phyloP scores from a whole-genome alignment of 1,140 invertebrate genomes.

The Plutomurus gul region DNA sequence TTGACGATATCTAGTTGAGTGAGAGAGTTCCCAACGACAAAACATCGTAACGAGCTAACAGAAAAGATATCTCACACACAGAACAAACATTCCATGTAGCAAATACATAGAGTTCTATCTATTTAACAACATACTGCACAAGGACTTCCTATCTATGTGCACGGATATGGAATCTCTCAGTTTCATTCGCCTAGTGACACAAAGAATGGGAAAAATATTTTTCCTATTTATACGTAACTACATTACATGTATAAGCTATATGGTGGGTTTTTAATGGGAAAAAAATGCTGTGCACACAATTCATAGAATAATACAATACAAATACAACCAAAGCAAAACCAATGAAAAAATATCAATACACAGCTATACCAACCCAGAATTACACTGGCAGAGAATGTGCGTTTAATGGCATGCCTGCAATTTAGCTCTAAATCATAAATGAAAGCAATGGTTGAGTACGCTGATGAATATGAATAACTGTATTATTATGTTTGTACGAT shows the following conservation, averaged over 20 bases:
- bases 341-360: too few species aligned
- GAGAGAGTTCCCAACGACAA: conserved; percentile 10
- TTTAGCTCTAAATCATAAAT: neutral
- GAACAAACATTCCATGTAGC: neutral
- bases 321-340: neutral
- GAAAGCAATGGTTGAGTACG: neutral
- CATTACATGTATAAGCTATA: neutral
- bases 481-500: neutral
- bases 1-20: neutral
- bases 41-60: neutral
- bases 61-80: neutral
- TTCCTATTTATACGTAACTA: conserved; percentile 3
- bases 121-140: neutral
- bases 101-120: neutral
- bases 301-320: neutral
- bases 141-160: neutral
- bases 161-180: neutral
- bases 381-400: neutral
- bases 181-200: neutral
- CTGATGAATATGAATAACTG: neutral
- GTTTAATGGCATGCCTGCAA: neutral
- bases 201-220: conserved; percentile 9
- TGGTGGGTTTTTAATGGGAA: neutral
- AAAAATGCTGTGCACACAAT: neutral
- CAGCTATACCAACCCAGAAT: neutral